Conservation (phyloP, 2,888 invertebrate species). For the Macaria notata region DNA sequence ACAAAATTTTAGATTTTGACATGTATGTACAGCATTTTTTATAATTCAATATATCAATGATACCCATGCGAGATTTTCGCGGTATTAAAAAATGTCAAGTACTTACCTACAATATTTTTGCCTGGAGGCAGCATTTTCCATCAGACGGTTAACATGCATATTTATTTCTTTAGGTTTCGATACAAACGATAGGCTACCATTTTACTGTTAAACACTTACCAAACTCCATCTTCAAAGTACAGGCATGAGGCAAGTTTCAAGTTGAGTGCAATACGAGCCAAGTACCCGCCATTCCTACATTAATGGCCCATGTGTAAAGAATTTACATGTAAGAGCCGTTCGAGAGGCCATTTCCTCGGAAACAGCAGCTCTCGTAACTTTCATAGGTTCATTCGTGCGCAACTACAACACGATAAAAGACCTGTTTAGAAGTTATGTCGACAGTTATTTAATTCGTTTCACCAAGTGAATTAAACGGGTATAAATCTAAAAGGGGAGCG, state of each 20-base stretch:
- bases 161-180: too few relatives aligned
- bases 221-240: background rate
- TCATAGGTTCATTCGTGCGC: constrained; percentile 10
- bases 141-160: too few relatives aligned
- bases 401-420: constrained; percentile 6
- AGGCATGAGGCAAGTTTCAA: background rate
- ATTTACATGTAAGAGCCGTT: constrained; percentile 12
- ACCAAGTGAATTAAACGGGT: constrained; percentile 4
- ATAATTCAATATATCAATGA: too few relatives aligned
- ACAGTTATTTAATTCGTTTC: constrained; percentile 7
- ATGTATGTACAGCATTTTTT: too few relatives aligned
- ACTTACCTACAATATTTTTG: too few relatives aligned
- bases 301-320: constrained; percentile 11
- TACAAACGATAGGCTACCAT: too few relatives aligned
- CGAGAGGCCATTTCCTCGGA: constrained; percentile 8
- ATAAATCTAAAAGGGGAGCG: background rate
- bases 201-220: too few relatives aligned
- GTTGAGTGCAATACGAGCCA: background rate
- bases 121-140: too few relatives aligned
- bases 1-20: too few relatives aligned
- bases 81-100: too few relatives aligned
- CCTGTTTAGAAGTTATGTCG: constrained; percentile 2
- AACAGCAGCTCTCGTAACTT: constrained; percentile 4
- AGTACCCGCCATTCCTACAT: constrained; percentile 1
- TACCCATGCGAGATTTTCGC: too few relatives aligned